phyloP scores from a whole-genome alignment of 92 coral and sea anemone species.

The Pocillopora meandrina region DNA sequence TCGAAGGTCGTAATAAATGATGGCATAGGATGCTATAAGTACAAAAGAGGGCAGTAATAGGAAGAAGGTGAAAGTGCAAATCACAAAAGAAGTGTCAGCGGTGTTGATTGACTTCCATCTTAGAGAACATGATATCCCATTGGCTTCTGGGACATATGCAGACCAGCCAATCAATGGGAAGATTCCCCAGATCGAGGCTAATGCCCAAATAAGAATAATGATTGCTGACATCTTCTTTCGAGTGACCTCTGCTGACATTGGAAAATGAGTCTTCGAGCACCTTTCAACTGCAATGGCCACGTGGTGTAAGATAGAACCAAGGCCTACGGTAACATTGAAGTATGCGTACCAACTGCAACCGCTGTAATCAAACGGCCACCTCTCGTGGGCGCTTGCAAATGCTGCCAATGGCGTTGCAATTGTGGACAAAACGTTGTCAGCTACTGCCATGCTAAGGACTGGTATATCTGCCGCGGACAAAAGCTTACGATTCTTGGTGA shows the following conservation, averaged over 20 bases:
- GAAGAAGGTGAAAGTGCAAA: slow-evolving; percentile 7
- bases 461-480: neutral
- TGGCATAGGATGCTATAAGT: neutral
- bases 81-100: slow-evolving; percentile 4
- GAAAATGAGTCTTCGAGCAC: neutral
- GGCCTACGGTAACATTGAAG: neutral
- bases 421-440: neutral
- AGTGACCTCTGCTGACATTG: neutral
- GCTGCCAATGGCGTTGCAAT: slow-evolving; percentile 6
- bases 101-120: neutral
- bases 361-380: neutral
- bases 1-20: neutral
- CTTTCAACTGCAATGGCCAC: slow-evolving; percentile 13
- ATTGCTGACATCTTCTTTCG: neutral
- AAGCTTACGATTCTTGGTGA: neutral
- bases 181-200: neutral
- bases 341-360: slow-evolving; percentile 32
- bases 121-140: neutral
- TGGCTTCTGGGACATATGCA: slow-evolving; percentile 7
- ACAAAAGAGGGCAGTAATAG: neutral
- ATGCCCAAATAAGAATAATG: slow-evolving; percentile 14
- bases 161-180: slow-evolving; percentile 34
- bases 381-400: neutral
- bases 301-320: slow-evolving; percentile 21
- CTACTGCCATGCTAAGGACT: slow-evolving; percentile 19